These are phyloP conservation scores for Pseudanteris insignis DNA, from an alignment of 2,888 invertebrate species.

Conservation along the genomic window DNA sequence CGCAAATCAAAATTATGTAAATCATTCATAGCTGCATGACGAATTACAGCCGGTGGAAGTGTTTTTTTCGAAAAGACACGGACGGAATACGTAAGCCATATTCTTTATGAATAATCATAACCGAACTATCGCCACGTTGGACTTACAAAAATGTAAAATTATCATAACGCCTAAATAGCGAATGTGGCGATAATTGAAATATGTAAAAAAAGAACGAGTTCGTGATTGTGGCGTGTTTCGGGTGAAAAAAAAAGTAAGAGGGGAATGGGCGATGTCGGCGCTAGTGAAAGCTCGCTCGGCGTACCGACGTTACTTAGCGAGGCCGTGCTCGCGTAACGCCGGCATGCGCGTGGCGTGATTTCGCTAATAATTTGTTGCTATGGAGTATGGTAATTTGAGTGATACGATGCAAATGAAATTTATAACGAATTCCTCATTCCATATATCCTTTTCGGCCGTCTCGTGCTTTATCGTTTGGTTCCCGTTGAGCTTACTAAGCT, in stretches of 20 bases:
- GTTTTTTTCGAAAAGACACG: too few relatives aligned
- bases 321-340: constrained; percentile 2
- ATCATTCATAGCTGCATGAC: too few relatives aligned
- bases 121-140: too few relatives aligned
- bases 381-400: constrained; percentile 45
- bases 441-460: constrained; percentile 47
- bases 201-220: too few relatives aligned
- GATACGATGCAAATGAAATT: constrained; percentile 46
- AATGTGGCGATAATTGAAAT: too few relatives aligned
- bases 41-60: too few relatives aligned
- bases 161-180: too few relatives aligned
- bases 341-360: constrained; percentile 30
- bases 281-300: background rate
- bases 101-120: too few relatives aligned
- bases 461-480: constrained; percentile 54
- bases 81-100: too few relatives aligned
- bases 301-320: constrained; percentile 9
- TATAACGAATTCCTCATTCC: constrained; percentile 46
- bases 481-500: constrained; percentile 57
- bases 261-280: background rate
- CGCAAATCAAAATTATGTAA: too few relatives aligned
- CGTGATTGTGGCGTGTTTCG: too few relatives aligned
- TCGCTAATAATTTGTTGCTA: constrained; percentile 38
- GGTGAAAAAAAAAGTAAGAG: constrained; percentile 1
- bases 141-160: too few relatives aligned